A percentile compares a stretch with the other conserved stretches of the same genome.
phyloP scores from a whole-genome alignment of 2,888 invertebrate species.

The Perizoma affinitatum region DNA sequence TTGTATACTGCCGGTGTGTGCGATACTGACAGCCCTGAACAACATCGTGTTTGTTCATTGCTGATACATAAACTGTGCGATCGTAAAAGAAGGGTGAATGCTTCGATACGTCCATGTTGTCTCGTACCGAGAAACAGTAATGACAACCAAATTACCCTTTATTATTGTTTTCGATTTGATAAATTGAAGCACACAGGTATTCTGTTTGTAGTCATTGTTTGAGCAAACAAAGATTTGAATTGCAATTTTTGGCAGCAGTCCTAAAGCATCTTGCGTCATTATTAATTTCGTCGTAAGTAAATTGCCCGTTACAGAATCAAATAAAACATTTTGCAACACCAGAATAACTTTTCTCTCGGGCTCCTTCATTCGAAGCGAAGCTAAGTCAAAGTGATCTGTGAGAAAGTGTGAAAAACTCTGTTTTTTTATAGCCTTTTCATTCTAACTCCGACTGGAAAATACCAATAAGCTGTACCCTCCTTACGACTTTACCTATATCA shows the following conservation, averaged over 20 bases:
- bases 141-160: slow-evolving; percentile 70
- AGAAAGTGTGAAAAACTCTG: too few species aligned
- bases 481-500: too few species aligned
- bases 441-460: too few species aligned
- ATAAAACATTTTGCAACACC: slow-evolving; percentile 1
- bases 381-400: too few species aligned
- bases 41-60: slow-evolving; percentile 50
- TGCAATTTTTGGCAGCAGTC: slow-evolving; percentile 11
- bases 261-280: not conserved
- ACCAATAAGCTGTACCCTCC: too few species aligned
- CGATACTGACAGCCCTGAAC: slow-evolving; percentile 28
- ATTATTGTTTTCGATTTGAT: slow-evolving; percentile 46
- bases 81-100: slow-evolving; percentile 72
- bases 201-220: slow-evolving; percentile 18
- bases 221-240: slow-evolving; percentile 20
- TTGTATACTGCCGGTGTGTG: too few species aligned
- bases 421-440: too few species aligned
- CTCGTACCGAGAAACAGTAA: slow-evolving; percentile 63
- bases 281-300: slow-evolving; percentile 1
- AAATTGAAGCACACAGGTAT: slow-evolving; percentile 33
- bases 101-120: slow-evolving; percentile 66
- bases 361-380: too few species aligned
- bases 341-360: too few species aligned
- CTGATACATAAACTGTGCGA: slow-evolving; percentile 56
- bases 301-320: slow-evolving; percentile 16